Base-by-base conservation (phyloP, 2,113 vertebrate species). In the Dicentrarchus labrax region DNA sequence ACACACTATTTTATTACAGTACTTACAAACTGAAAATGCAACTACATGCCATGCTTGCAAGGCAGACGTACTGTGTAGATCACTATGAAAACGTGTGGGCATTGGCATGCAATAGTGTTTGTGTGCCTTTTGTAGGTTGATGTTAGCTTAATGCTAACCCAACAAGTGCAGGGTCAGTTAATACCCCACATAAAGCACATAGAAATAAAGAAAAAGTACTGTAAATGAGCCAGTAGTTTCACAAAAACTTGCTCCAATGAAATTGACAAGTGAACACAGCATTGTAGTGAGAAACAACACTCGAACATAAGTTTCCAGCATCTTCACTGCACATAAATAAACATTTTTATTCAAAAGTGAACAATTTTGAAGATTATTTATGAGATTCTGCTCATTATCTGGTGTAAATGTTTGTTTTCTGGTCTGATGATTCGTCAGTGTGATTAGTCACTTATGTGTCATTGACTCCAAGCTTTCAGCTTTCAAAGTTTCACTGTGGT, bases 11-110 rank as follows among this genome's bases (percentile, higher is more conserved):
- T 51, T 30, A 54, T 39, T 30, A 43, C 53, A 69, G 43, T 45
- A 11, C 67, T 70, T 48, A 6, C 11, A 53, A 67, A 60, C 17
- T 73, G 7, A 87, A 78, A 71, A 57, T 41, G 57, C 75, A 84
- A 56, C 38, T 60, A 4, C 82, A 76, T 72, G 78, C 70, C 89
- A 89, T 93, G 91, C 86, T 77, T 69, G 19, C 30, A 70, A 62
- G 19, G 45, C 62, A 59, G 43, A 30, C 4, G 19, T 17, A 21
- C 15, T 80, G 13, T 41, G 3, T 36, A 48, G n/a, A 74, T 19
- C 54, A 66, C 36, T 1, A 13, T 11, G 38, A 38, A 43, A 53
- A 82, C 65, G 6, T 13, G 0, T 70, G 45, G 36, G 36, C 45
- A 65, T 22, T 17, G 48, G 15, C 81, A 84, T 85, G 80, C 88